A percentile compares a stretch with the other conserved stretches of the same genome.
These are phyloP conservation scores for Martes flavigula DNA, from an alignment of 2,797 vertebrate species.

Conservation along the genomic window DNA sequence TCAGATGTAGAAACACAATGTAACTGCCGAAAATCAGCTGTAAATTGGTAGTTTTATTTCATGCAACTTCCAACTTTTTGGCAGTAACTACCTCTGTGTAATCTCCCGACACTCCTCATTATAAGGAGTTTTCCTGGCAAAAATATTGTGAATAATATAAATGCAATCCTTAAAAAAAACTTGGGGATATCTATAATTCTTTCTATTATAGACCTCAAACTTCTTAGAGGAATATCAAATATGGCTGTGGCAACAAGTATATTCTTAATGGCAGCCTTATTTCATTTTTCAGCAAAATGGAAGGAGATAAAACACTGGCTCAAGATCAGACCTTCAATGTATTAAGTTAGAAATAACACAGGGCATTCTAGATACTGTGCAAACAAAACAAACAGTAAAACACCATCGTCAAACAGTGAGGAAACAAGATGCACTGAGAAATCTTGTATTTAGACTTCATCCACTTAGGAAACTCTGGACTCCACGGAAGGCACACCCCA, in stretches of 20 bases:
- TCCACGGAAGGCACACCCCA: not conserved
- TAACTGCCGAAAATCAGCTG: not conserved
- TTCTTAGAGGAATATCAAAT: slow-evolving; percentile 44
- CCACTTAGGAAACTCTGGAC: not conserved
- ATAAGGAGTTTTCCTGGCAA: slow-evolving; percentile 41
- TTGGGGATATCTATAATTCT: slow-evolving; percentile 47
- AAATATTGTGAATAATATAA: slow-evolving; percentile 44
- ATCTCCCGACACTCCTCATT: slow-evolving; percentile 35
- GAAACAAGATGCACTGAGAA: not conserved
- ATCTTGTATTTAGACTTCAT: slow-evolving; percentile 5
- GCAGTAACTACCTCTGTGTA: slow-evolving; percentile 15
- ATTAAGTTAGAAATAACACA: not conserved
- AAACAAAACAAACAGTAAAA: slow-evolving; percentile 22
- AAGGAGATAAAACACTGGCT: not conserved
- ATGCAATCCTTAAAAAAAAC: slow-evolving; percentile 14
- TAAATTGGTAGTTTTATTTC: slow-evolving; percentile 64
- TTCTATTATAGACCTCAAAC: not conserved
- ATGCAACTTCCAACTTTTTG: slow-evolving; percentile 44
- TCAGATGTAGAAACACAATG: slow-evolving; percentile 58
- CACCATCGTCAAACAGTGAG: not conserved
- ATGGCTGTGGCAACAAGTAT: not conserved
- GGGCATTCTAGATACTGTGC: not conserved
- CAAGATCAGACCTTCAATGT: not conserved
- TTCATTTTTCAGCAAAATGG: slow-evolving; percentile 43
- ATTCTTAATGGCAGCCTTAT: slow-evolving; percentile 24